These are phyloP conservation scores for Xiphydria camelus DNA, from an alignment of 2,888 invertebrate species.

Conservation along the genomic window DNA sequence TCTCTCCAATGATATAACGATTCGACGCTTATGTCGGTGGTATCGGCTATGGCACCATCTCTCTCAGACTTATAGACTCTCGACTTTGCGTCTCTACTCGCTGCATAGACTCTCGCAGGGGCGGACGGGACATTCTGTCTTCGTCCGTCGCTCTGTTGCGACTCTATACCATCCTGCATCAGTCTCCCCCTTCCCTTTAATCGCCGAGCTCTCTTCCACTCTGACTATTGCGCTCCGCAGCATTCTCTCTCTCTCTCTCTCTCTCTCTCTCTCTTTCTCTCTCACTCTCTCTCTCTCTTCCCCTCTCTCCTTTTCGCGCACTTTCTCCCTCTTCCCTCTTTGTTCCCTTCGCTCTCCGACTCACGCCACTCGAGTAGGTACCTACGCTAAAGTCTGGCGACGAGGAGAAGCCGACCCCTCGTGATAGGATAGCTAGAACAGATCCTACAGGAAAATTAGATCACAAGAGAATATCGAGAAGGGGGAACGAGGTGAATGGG, in stretches of 20 bases:
- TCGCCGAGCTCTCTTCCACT: conserved; percentile 11
- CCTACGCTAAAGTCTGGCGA: too few species aligned
- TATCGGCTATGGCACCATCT: not conserved
- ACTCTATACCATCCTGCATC: not conserved
- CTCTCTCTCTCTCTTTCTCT: conserved; percentile 3
- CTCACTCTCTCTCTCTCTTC: not conserved
- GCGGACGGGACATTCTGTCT: too few species aligned
- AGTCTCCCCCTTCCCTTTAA: not conserved
- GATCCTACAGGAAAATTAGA: too few species aligned
- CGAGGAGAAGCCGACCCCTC: too few species aligned
- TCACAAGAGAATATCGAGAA: too few species aligned
- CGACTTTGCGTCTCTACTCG: not conserved
- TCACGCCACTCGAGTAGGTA: too few species aligned
- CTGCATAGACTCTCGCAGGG: not conserved
- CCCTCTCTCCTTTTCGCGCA: not conserved
- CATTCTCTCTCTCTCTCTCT: not conserved
- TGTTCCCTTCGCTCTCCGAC: too few species aligned
- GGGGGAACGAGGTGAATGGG: too few species aligned
- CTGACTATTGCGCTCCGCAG: conserved; percentile 2
- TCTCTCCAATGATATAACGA: conserved; percentile 5
- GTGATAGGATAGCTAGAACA: too few species aligned
- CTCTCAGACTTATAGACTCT: not conserved
- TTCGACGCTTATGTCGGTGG: conserved; percentile 3
- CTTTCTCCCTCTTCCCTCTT: not conserved
- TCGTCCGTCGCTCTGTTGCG: not conserved